phyloP scores from a whole-genome alignment of 2,797 vertebrate species.

The Propithecus deckenii region DNA sequence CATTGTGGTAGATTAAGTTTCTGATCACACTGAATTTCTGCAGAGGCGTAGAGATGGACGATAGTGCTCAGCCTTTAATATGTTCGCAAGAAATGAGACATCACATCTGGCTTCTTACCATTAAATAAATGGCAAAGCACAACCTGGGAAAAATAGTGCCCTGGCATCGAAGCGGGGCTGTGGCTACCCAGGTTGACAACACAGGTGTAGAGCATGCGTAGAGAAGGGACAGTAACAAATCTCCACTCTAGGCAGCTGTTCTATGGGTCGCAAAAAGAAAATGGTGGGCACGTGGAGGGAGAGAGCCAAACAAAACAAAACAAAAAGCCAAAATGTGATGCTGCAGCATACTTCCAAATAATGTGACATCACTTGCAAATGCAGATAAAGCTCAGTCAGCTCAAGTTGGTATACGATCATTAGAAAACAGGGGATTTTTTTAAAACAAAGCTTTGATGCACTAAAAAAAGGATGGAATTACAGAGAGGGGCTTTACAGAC shows the following conservation, averaged over 20 bases:
- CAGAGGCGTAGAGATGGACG: not conserved
- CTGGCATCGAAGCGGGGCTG: not conserved
- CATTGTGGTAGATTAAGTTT: conserved; percentile 2
- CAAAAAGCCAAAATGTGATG: not conserved
- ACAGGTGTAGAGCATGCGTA: not conserved
- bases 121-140: conserved; percentile 36
- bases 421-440: not conserved
- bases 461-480: conserved; percentile 27
- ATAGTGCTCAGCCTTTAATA: not conserved
- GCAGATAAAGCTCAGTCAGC: not conserved
- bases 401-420: not conserved
- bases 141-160: not conserved
- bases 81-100: conserved; percentile 37
- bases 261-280: conserved; percentile 27
- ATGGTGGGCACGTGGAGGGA: not conserved
- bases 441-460: not conserved
- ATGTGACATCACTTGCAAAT: not conserved
- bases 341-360: not conserved
- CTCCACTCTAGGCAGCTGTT: not conserved
- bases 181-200: not conserved
- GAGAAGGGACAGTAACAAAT: not conserved
- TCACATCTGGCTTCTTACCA: conserved; percentile 49
- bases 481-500: not conserved
- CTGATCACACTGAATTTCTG: not conserved
- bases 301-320: not conserved